These are phyloP conservation scores for Malurus alboscapulatus DNA, from an alignment of 2,113 vertebrate species.

Conservation along the genomic window DNA sequence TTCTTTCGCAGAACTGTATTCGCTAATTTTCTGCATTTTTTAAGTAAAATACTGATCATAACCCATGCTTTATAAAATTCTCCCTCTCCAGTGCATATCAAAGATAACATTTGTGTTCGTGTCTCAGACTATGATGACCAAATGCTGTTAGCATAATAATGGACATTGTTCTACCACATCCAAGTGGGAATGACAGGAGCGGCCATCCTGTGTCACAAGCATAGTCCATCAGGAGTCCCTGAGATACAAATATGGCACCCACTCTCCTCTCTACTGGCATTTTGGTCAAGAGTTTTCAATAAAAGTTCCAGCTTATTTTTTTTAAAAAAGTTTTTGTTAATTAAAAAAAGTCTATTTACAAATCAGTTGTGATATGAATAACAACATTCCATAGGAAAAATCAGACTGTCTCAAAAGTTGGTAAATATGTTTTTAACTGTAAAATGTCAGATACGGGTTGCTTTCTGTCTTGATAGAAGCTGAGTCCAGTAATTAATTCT, in stretches of 20 bases:
- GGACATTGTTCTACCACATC: not conserved
- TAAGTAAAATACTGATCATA: not conserved
- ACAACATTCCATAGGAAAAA: slow-evolving; percentile 6
- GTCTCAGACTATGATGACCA: not conserved
- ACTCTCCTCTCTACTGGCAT: slow-evolving; percentile 49
- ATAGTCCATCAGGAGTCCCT: slow-evolving; percentile 66
- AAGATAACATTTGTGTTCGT: not conserved
- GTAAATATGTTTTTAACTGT: slow-evolving; percentile 88
- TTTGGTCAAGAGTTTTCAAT: slow-evolving; percentile 47
- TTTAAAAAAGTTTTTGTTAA: not conserved
- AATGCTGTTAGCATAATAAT: not conserved
- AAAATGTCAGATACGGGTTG: slow-evolving; percentile 85
- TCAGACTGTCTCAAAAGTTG: slow-evolving; percentile 66
- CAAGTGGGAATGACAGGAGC: slow-evolving; percentile 14
- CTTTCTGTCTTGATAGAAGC: slow-evolving; percentile 90
- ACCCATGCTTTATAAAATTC: not conserved
- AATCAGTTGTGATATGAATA: not conserved
- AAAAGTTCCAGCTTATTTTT: slow-evolving; percentile 43
- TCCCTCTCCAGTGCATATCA: not conserved
- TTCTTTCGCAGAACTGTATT: not conserved
- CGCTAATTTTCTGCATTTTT: not conserved
- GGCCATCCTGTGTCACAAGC: not conserved
- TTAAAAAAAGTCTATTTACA: slow-evolving; percentile 57
- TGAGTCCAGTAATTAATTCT: slow-evolving; percentile 91
- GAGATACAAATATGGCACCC: slow-evolving; percentile 62